Evolutionary conservation across 2,113 vertebrate genomes (phyloP).

Genomic region (Mus pahari): DNA sequence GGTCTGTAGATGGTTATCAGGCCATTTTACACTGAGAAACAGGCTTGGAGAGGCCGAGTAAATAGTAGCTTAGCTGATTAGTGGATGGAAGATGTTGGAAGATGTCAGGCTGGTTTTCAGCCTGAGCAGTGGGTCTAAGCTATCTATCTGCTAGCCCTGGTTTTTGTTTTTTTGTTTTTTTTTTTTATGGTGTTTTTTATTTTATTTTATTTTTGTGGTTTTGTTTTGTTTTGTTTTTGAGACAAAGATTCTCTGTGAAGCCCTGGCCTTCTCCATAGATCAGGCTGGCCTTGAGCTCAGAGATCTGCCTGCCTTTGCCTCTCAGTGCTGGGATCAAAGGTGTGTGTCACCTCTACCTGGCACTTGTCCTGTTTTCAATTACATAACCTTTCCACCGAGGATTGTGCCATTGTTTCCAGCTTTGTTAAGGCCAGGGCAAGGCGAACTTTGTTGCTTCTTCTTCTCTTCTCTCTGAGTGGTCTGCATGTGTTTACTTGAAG

Average conservation of each 20-base stretch:
- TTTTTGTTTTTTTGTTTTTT: background rate
- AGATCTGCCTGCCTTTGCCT: background rate
- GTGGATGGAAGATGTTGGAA: background rate
- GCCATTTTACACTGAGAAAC: background rate
- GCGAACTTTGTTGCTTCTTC: background rate
- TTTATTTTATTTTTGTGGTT: no score
- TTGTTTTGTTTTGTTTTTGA: background rate
- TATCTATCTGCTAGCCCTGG: background rate
- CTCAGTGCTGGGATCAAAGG: background rate
- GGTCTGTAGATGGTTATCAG: background rate
- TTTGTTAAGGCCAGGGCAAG: constrained; percentile 17
- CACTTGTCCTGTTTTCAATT: constrained; percentile 6
- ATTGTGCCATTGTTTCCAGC: background rate
- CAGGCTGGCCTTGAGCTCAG: background rate
- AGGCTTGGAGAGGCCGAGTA: background rate
- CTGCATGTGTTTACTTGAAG: constrained; percentile 2
- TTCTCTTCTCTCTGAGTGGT: constrained; percentile 1
- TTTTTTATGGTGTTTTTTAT: no score
- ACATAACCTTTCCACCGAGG: background rate
- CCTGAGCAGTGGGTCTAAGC: constrained; percentile 24
- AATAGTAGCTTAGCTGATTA: background rate
- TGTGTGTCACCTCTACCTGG: background rate
- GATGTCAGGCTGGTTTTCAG: background rate
- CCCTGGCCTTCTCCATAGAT: background rate
- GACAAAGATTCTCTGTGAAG: background rate